Conservation (phyloP, 2,888 invertebrate genomes). For the Quadriops clusia region DNA sequence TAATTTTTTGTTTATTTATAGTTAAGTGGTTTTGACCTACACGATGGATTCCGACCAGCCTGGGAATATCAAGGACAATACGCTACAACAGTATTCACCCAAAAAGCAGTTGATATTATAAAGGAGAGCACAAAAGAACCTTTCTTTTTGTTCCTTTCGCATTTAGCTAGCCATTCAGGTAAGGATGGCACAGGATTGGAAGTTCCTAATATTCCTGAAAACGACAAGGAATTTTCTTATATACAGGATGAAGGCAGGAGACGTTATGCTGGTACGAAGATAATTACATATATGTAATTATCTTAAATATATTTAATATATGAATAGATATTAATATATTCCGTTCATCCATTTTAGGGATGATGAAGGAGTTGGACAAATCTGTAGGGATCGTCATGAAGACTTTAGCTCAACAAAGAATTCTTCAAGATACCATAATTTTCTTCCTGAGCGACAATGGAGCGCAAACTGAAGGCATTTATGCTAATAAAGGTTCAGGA, state of each 20-base stretch:
- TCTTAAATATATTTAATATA: too few species aligned
- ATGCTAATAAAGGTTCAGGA: slow-evolving; percentile 58
- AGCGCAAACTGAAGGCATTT: slow-evolving; percentile 55
- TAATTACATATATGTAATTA: too few species aligned
- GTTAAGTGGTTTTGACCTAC: slow-evolving; percentile 31
- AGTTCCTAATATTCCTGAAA: background rate
- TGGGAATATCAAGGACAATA: slow-evolving; percentile 45
- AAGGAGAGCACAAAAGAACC: slow-evolving; percentile 15
- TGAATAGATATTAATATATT: too few species aligned
- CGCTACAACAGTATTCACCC: slow-evolving; percentile 51
- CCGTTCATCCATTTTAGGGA: too few species aligned
- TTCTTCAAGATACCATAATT: slow-evolving; percentile 66
- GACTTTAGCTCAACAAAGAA: slow-evolving; percentile 47
- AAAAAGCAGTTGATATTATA: slow-evolving; percentile 48
- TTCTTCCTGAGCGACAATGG: slow-evolving; percentile 77
- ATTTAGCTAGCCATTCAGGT: background rate
- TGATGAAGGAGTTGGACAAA: slow-evolving; percentile 71
- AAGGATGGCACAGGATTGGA: background rate
- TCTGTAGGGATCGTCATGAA: slow-evolving; percentile 63
- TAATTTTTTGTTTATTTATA: too few species aligned
- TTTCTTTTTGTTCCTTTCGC: background rate
- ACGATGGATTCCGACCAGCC: slow-evolving; percentile 27
- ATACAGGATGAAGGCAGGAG: background rate
- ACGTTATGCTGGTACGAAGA: background rate
- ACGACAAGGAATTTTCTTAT: background rate